These are phyloP conservation scores for Plotosus lineatus DNA, from an alignment of 2,113 vertebrate species.

Conservation along the genomic window DNA sequence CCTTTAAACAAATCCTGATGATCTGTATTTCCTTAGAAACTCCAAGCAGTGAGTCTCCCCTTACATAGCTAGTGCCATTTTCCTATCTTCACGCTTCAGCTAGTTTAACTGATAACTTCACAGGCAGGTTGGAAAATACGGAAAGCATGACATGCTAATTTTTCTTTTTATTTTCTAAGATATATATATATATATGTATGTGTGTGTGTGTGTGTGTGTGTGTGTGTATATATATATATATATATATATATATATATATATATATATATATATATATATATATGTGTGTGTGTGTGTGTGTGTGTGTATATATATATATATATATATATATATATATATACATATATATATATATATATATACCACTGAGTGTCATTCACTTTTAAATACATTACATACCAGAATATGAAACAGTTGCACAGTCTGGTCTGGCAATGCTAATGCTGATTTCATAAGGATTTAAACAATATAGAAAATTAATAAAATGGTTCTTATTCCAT, in stretches of 20 bases:
- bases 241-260: no score
- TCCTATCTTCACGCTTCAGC: slow-evolving; percentile 7
- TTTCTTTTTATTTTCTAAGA: slow-evolving; percentile 11
- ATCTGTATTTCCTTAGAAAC: slow-evolving; percentile 31
- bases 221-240: no score
- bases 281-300: no score
- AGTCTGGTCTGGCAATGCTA: not conserved
- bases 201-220: no score
- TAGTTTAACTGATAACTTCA: slow-evolving; percentile 10
- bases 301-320: no score
- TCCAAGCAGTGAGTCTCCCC: slow-evolving; percentile 6
- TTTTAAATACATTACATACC: not conserved
- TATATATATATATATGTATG: no score
- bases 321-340: no score
- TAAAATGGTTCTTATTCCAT: not conserved
- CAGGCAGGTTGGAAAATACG: slow-evolving; percentile 6
- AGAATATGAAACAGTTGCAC: not conserved
- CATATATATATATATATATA: no score
- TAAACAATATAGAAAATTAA: not conserved
- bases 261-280: no score
- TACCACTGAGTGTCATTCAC: slow-evolving; percentile 23
- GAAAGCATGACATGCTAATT: slow-evolving; percentile 19
- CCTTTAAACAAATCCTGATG: slow-evolving; percentile 32
- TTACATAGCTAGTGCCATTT: slow-evolving; percentile 7
- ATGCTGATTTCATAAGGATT: not conserved